Percentiles rank a stretch among this genome's conserved stretches.
These are phyloP conservation scores for Microcebus murinus DNA, from an alignment of 2,113 vertebrate species.

Conservation along the genomic window DNA sequence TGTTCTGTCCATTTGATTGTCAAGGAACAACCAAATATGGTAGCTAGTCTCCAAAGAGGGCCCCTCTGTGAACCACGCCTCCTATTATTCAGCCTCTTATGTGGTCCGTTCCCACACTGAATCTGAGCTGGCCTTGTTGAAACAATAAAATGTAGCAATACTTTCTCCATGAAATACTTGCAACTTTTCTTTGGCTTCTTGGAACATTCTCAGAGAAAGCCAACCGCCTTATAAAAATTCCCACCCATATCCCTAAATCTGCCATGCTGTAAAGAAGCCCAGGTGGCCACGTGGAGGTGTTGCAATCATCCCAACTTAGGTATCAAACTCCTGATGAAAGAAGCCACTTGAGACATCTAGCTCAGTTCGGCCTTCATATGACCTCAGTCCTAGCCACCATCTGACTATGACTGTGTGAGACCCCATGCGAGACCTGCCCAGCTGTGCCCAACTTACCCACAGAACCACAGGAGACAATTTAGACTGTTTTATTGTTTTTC, in stretches of 20 bases:
- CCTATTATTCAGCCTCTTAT: neutral
- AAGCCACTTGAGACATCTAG: neutral
- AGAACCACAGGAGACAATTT: too few relatives aligned
- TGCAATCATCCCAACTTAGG: too few relatives aligned
- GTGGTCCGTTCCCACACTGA: too few relatives aligned
- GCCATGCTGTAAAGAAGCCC: neutral
- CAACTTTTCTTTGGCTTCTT: neutral
- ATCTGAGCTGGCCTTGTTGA: neutral
- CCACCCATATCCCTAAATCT: neutral
- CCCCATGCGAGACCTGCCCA: neutral
- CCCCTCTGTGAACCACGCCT: rapidly evolving
- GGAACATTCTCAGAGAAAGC: neutral
- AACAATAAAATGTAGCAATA: neutral
- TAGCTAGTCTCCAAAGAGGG: neutral
- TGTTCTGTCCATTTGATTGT: constrained; percentile 2
- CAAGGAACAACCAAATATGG: neutral
- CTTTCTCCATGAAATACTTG: neutral
- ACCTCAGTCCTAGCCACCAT: neutral
- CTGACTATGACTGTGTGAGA: too few relatives aligned
- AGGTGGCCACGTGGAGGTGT: neutral
- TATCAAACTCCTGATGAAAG: neutral
- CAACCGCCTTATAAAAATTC: neutral
- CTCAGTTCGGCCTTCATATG: neutral
- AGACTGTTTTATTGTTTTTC: neutral
- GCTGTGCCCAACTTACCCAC: neutral